phyloP scores from a whole-genome alignment of 2,797 vertebrate genomes.

The Chelonia mydas region DNA sequence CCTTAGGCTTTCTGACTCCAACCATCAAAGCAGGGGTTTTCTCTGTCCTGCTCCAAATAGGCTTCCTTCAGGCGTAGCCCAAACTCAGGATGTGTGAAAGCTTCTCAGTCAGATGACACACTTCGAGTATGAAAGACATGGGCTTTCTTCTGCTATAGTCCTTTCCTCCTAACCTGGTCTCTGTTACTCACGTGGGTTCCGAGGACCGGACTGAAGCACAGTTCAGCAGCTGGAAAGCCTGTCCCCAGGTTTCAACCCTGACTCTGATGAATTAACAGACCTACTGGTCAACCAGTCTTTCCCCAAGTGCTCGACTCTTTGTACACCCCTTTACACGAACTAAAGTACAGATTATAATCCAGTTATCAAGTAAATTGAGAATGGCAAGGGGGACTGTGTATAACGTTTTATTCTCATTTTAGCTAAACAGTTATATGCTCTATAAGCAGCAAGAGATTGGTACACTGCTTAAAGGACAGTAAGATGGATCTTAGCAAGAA shows the following conservation, averaged over 20 bases:
- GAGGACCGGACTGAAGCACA: not conserved
- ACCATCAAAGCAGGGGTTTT: not conserved
- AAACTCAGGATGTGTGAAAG: rapidly evolving
- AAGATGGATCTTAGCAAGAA: not conserved
- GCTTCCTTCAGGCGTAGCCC: rapidly evolving
- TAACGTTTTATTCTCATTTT: not conserved
- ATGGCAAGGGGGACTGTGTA: not conserved
- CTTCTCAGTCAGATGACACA: rapidly evolving
- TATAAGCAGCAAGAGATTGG: not conserved
- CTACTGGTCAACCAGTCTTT: not conserved
- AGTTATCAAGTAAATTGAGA: rapidly evolving
- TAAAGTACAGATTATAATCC: not conserved
- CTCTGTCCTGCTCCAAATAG: not conserved
- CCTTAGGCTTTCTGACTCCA: not conserved
- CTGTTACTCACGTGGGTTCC: not conserved
- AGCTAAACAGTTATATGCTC: not conserved
- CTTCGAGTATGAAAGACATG: rapidly evolving
- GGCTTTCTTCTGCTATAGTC: not conserved
- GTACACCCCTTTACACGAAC: rapidly evolving
- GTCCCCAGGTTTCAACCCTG: not conserved
- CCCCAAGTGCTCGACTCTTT: not conserved
- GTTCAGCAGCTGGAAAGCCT: not conserved
- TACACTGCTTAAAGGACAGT: rapidly evolving
- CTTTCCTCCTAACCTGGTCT: rapidly evolving
- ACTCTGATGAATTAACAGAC: not conserved